Conservation (phyloP, 2,797 vertebrate genomes). For the Rachycentron canadum region DNA sequence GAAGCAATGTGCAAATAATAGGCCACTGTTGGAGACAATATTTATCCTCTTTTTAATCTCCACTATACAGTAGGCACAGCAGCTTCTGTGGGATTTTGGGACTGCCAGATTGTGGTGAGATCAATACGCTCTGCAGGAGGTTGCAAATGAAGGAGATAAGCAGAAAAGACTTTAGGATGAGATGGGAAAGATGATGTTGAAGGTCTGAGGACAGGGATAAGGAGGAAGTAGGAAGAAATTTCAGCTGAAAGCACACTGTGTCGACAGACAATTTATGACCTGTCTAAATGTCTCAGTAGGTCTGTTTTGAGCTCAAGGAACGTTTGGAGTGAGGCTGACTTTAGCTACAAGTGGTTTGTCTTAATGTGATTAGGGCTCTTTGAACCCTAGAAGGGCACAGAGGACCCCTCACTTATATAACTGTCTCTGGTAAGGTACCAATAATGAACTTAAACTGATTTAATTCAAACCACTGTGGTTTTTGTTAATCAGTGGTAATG, state of each 20-base stretch:
- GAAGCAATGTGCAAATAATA: conserved; percentile 10
- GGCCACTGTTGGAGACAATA: not conserved
- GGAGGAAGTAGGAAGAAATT: conserved; percentile 21
- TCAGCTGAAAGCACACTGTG: conserved; percentile 22
- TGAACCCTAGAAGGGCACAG: conserved; percentile 48
- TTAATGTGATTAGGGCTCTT: conserved; percentile 78
- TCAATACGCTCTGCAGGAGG: conserved; percentile 62
- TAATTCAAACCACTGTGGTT: not conserved
- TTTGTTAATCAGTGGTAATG: conserved; percentile 16
- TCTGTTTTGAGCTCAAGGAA: conserved; percentile 73
- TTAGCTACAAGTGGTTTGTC: conserved; percentile 67
- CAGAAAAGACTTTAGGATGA: conserved; percentile 57
- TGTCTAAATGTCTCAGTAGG: conserved; percentile 49
- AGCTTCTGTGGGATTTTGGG: conserved; percentile 30
- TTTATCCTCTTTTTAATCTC: conserved; percentile 42
- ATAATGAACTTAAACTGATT: conserved; percentile 9
- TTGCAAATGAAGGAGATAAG: conserved; percentile 62
- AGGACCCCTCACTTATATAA: conserved; percentile 47
- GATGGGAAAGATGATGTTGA: conserved; percentile 45
- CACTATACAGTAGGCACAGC: conserved; percentile 26
- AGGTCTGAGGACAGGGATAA: conserved; percentile 35
- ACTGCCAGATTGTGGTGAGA: conserved; percentile 57
- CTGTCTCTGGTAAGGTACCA: conserved; percentile 27
- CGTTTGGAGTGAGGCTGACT: conserved; percentile 63
- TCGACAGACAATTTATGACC: conserved; percentile 25